Percentiles rank a stretch among this genome's conserved stretches.
These are phyloP conservation scores for Characodon lateralis DNA, from an alignment of 2,797 vertebrate species.

Conservation along the genomic window DNA sequence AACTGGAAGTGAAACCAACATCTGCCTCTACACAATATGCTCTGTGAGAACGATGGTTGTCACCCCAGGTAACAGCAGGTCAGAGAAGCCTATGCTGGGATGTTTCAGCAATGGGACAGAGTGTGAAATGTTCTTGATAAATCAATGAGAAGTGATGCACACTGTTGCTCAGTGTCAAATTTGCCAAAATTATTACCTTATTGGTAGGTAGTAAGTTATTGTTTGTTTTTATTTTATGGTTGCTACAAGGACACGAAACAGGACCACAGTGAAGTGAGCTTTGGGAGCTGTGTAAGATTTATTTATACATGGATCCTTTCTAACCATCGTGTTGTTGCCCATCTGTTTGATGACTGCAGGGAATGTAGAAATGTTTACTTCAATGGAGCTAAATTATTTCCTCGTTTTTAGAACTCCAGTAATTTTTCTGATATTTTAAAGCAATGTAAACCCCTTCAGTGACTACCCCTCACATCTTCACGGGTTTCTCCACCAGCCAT, in stretches of 20 bases:
- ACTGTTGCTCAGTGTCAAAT: no score
- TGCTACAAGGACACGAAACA: neutral
- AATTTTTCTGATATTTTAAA: conserved; percentile 14
- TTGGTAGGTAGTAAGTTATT: no score
- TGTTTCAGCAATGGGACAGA: no score
- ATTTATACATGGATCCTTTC: neutral
- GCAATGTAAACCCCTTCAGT: neutral
- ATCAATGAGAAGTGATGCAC: no score
- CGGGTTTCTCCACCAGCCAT: neutral
- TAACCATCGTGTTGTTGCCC: neutral
- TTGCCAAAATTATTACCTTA: no score
- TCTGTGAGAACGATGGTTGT: no score
- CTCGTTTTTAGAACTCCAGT: neutral
- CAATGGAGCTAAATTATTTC: neutral
- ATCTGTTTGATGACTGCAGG: neutral
- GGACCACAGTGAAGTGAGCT: neutral
- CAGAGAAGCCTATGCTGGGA: no score
- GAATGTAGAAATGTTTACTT: neutral
- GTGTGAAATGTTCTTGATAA: no score
- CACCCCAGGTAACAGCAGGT: no score
- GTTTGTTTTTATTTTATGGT: no score
- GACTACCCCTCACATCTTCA: neutral
- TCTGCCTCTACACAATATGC: no score
- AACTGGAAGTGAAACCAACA: no score
- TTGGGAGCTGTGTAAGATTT: neutral